phyloP scores from a whole-genome alignment of 1,140 invertebrate genomes.

The Drosophila ironensis region DNA sequence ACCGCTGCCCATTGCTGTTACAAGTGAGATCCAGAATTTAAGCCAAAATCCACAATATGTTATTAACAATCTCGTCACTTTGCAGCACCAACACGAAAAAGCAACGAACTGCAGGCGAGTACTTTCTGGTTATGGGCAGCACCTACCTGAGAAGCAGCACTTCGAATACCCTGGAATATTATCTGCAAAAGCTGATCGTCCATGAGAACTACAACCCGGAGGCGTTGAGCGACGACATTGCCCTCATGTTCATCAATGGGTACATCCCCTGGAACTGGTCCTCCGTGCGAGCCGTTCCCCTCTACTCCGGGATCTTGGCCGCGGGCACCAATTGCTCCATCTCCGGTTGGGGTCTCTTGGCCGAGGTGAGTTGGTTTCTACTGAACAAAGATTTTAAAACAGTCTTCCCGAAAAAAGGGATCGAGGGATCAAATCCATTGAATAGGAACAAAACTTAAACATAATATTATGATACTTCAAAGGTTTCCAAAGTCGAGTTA shows the following conservation, averaged over 20 bases:
- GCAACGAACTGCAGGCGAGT: conserved; percentile 51
- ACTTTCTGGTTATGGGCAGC: conserved; percentile 60
- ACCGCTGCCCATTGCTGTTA: conserved; percentile 87
- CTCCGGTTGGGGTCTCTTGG: conserved; percentile 57
- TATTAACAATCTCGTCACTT: not conserved
- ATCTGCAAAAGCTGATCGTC: conserved; percentile 48
- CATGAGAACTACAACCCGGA: conserved; percentile 31
- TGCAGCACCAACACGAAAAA: not conserved
- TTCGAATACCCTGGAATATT: conserved; percentile 36
- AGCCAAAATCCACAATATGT: not conserved
- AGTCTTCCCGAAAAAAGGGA: too few relatives aligned
- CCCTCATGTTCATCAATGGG: conserved; percentile 61
- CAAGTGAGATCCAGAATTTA: conserved; percentile 31
- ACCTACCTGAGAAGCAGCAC: conserved; percentile 9
- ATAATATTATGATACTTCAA: too few relatives aligned
- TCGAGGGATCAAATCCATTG: too few relatives aligned
- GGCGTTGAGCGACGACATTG: conserved; percentile 50
- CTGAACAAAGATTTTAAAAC: too few relatives aligned
- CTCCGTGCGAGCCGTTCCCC: conserved; percentile 22
- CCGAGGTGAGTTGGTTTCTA: not conserved
- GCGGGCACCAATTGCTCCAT: conserved; percentile 33
- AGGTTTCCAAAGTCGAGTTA: too few relatives aligned
- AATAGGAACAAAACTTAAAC: too few relatives aligned
- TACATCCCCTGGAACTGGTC: conserved; percentile 45
- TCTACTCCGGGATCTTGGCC: not conserved